Percentiles rank a stretch among this genome's conserved stretches.
Evolutionary conservation across 2,797 vertebrate species (phyloP).

Genomic region (Yasuhikotakia modesta): DNA sequence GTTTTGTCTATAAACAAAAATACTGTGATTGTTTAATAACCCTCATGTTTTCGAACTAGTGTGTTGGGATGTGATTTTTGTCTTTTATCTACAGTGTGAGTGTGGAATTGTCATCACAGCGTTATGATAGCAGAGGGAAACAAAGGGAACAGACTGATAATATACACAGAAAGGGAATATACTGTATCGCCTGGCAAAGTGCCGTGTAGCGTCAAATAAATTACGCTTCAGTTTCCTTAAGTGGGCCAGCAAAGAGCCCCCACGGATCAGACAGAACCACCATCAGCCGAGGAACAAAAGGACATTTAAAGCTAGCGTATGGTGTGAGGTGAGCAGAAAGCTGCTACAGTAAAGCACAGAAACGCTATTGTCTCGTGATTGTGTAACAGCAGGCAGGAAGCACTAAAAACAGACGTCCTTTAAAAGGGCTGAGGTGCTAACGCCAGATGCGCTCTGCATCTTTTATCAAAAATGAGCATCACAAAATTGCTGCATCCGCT

Average conservation of each 20-base stretch:
- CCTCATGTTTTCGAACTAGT: too few species aligned
- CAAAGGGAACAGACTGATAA: conserved; percentile 42
- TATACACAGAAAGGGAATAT: conserved; percentile 39
- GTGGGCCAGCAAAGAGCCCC: conserved; percentile 69
- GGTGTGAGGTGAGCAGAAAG: conserved; percentile 49
- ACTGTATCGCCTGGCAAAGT: conserved; percentile 57
- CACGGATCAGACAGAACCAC: conserved; percentile 48
- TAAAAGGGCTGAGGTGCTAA: conserved; percentile 25
- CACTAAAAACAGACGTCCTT: conserved; percentile 36
- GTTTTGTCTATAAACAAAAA: background rate
- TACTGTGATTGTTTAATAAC: too few species aligned
- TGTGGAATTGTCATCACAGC: background rate
- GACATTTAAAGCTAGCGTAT: conserved; percentile 58
- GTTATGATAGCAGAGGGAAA: background rate
- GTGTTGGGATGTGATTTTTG: too few species aligned
- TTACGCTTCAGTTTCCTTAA: conserved; percentile 68
- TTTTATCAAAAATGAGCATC: conserved; percentile 33
- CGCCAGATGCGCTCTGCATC: conserved; percentile 37
- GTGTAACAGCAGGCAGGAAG: conserved; percentile 12
- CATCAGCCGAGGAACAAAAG: conserved; percentile 58
- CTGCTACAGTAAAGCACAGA: conserved; percentile 11
- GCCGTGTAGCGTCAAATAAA: conserved; percentile 74
- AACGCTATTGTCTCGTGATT: background rate
- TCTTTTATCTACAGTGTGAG: too few species aligned
- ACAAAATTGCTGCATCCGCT: conserved; percentile 40